Evolutionary conservation across 2,888 invertebrate species (phyloP), one percentile per base, ranked within the genome.

Genomic region (Alloplasta piceator): DNA sequence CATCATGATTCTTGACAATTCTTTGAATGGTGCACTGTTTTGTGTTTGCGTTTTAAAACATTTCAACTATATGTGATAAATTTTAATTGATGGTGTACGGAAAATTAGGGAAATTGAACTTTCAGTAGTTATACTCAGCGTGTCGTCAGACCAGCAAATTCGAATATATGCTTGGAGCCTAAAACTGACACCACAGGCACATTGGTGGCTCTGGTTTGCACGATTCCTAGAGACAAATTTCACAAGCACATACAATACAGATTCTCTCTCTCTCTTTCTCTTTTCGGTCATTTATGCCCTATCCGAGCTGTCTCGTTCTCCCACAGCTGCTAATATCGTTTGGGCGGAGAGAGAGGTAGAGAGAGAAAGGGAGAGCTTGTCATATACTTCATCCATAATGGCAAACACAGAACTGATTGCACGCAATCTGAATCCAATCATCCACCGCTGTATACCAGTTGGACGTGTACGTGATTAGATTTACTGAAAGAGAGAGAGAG

Each of bases 351-450:
- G 26, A 26, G 26, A 26, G 26, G 26, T 26, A 26, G 26, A 26
- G 26, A 26, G 26, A 26, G 26, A 26, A 36, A 14, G 46, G 26
- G 26, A 56, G 39, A 52, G 16, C 52, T 70, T 70, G 50, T 41
- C 67, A 61, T 74, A 74, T 52, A 73, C 73, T 73, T 74, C 58
- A 64, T 70, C 74, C 50, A 58, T 64, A 74, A 74, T 14, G 79
- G 74, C 64, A 79, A 79, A 79, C 68, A 79, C 41, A 41, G 79
- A 58, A 56, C 79, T 79, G 74, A 79, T 79, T 79, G 79, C 64
- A 10, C 36, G 39, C 68, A 60, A 79, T 74, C 67, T 68, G 68
- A 63, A 70, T 79, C 56, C 74, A 74, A 70, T 79, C 38, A 56
- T 58, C 74, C 36, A 63, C 36, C 50, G 55, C 46, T 74, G 46